Base-by-base conservation (phyloP, 2,888 invertebrate genomes). In the Troides oblongomaculatus region DNA sequence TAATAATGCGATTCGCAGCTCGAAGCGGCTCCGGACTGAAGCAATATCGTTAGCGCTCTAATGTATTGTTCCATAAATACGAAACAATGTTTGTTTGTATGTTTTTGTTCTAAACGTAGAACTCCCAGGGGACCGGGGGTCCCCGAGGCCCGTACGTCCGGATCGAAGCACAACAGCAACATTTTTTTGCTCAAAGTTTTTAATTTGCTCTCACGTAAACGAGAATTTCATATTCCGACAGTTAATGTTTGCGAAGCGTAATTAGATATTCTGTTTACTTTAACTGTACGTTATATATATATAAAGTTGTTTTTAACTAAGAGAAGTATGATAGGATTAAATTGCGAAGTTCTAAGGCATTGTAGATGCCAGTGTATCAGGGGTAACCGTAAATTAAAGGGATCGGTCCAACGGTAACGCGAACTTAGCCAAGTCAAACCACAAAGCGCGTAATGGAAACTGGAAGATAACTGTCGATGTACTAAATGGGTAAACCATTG, bases 1-100 rank as follows among this genome's bases (percentile, higher is more conserved):
- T 53, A 46, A 69, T 61, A 59, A 58, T 50, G 53, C 21, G 30
- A 8, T 60, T 43, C 63, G 12, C 58, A 63, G 62, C 46, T 69
- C 57, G 43, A 58, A 36, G 30, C 10, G 30, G 25, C 63, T 30
- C n/a, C 65, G 43, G 59, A 56, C 61, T 65, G 57, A 69, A 65
- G 65, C 69, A 69, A 69, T 69, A 65, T 69, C 69, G 62, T 69
- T 69, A 64, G 69, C 60, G 10, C 36, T 53, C 64, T 65, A 65
- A 62, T 69, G 50, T 69, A 69, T 65, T 69, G 64, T 69, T 62
- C 61, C 64, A 69, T 69, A 56, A 69, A 69, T 64, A 64, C 61
- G 56, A 64, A 64, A 68, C 68, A 68, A 64, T 58, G 68, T 63
- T 63, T 68, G 17, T 53, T 6, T 53, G 53, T 53, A 18, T 17